Evolutionary conservation across 2,113 vertebrate genomes (phyloP).

Genomic region (Ancistrus triradiatus): DNA sequence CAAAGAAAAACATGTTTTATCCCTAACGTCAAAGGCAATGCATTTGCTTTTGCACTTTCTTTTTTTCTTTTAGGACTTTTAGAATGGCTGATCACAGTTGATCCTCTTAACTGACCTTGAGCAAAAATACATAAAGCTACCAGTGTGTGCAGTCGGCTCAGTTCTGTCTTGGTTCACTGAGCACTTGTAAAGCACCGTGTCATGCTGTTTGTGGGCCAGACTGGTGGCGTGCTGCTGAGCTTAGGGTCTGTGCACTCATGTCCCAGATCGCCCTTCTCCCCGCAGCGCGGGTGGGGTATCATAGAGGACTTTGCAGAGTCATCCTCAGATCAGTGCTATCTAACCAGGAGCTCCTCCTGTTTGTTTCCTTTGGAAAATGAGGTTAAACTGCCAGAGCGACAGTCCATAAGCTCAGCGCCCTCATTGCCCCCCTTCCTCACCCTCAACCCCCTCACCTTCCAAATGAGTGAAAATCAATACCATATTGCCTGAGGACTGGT

Average conservation of each 20-base stretch:
- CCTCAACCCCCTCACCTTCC: conserved; percentile 69
- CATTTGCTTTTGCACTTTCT: too few relatives aligned
- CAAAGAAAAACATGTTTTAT: too few relatives aligned
- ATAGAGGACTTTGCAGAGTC: conserved; percentile 60
- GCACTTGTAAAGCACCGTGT: conserved; percentile 17
- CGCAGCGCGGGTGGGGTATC: conserved; percentile 34
- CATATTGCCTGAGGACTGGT: conserved; percentile 76
- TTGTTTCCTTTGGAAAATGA: conserved; percentile 70
- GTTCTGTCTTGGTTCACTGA: conserved; percentile 17
- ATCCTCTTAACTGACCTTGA: conserved; percentile 54
- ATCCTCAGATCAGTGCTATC: conserved; percentile 69
- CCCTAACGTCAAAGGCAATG: too few relatives aligned
- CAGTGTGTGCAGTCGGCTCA: conserved; percentile 1
- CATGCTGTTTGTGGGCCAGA: conserved; percentile 62
- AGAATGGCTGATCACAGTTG: background rate
- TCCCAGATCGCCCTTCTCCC: conserved; percentile 58
- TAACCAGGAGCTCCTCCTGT: conserved; percentile 65
- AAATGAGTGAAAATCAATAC: conserved; percentile 83
- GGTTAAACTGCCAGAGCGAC: conserved; percentile 78
- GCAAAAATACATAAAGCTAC: background rate
- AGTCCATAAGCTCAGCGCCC: conserved; percentile 62
- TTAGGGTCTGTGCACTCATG: conserved; percentile 68
- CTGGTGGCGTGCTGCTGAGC: conserved; percentile 67
- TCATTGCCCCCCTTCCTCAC: conserved; percentile 45
- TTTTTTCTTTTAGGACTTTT: too few relatives aligned